Evolutionary conservation across 2,888 invertebrate species (phyloP), one percentile per base, ranked within the genome.

Genomic region (Trissoscelio sp.): DNA sequence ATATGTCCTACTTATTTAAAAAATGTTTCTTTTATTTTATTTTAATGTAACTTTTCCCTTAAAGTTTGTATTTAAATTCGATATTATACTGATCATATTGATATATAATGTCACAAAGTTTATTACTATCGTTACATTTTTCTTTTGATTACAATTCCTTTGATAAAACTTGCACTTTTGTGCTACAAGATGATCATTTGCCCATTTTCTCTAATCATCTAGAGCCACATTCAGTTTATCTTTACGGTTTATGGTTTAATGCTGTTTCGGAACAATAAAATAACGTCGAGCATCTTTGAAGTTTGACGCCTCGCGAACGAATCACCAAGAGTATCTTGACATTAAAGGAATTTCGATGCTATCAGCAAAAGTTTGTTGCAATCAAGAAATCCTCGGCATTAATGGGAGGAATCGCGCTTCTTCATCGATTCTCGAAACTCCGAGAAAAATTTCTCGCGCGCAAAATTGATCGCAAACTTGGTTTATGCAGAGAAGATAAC

Each of bases 391-490:
- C 16, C 28, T 20, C n/a, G 34, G 51, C 48, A 28, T 46, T 58
- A 46, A 44, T n/a, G 12, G 18, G n/a, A 24, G 28, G 42, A 53
- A 42, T 55, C 67, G 42, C 48, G 70, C 37, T 73, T 53, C 58
- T 53, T 51, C 37, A 55, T 73, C 73, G 73, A 60, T 48, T 39
- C n/a, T n/a, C 12, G 42, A 57, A 67, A 55, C 67, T 46, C 22
- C 7, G 14, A 1, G 12, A 24, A 72, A 72, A 72, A 60, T 72
- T 31, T 16, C 6, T 60, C 39, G 48, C 20, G 60, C 72, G 72
- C 60, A 46, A 72, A 72, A 72, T 72, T 60, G 70, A 39, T 16
- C 58, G 18, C 20, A 57, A 69, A 57, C 46, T 69, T 58, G 46
- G 37, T 70, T 55, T 67, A 39, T 24, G 67, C 51, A 24, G n/a